Evolutionary conservation across 35 echinoderm and acorn worm species (phyloP).

Genomic region (Amphiura filiformis): DNA sequence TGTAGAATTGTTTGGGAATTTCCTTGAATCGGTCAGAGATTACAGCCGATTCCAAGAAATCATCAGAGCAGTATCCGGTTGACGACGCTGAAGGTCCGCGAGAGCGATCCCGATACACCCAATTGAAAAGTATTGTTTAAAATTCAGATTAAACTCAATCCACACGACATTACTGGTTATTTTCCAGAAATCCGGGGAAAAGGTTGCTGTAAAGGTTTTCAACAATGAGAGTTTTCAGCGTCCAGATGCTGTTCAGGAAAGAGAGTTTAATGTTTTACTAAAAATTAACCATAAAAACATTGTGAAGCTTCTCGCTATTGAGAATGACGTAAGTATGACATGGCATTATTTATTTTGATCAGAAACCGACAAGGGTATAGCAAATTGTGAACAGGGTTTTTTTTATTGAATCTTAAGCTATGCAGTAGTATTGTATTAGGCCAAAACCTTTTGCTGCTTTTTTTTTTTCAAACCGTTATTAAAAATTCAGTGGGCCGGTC

Average conservation of each 20-base stretch:
- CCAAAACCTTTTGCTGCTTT: not conserved
- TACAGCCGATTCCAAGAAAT: too few relatives aligned
- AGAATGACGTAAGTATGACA: constrained; percentile 93
- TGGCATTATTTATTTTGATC: not conserved
- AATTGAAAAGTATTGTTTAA: too few relatives aligned
- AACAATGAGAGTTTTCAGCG: constrained; percentile 59
- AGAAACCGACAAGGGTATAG: not conserved
- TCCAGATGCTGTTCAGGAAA: constrained; percentile 62
- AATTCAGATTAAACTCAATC: too few relatives aligned
- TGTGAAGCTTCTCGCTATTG: constrained; percentile 79
- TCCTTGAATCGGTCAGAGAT: too few relatives aligned
- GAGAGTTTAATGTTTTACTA: constrained; percentile 84
- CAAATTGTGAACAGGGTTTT: too few relatives aligned
- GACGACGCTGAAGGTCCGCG: too few relatives aligned
- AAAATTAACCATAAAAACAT: constrained; percentile 87
- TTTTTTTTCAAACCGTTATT: not conserved
- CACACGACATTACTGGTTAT: too few relatives aligned
- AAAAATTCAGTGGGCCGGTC: not conserved
- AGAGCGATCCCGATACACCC: too few relatives aligned
- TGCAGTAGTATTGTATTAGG: not conserved
- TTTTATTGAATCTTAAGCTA: not conserved
- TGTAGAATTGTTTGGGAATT: too few relatives aligned
- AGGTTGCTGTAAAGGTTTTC: constrained; percentile 89
- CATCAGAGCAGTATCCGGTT: too few relatives aligned
- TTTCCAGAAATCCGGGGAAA: constrained; percentile 87